phyloP scores from a whole-genome alignment of 2,113 vertebrate species.

The Nansenia antarctica region DNA sequence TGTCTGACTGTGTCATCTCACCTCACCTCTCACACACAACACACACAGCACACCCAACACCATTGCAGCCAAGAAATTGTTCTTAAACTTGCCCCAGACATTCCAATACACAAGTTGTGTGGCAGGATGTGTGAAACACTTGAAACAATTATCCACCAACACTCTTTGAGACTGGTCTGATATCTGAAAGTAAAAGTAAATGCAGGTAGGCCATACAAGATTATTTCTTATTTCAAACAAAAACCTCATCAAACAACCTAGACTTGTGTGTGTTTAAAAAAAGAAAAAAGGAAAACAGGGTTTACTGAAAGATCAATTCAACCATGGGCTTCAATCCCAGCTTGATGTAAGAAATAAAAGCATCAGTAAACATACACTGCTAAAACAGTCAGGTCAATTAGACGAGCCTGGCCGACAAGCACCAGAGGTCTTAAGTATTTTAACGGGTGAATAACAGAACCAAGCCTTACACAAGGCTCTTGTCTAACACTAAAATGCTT shows the following conservation, averaged over 20 bases:
- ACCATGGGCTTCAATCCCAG: slow-evolving; percentile 6
- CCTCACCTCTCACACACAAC: neutral
- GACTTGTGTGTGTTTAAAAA: too few species aligned
- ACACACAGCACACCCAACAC: neutral
- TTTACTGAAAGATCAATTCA: neutral
- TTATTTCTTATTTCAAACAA: neutral
- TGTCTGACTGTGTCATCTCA: slow-evolving; percentile 1
- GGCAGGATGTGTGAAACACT: neutral
- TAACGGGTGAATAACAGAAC: slow-evolving; percentile 19
- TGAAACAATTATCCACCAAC: neutral
- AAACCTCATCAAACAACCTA: too few species aligned
- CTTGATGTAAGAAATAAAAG: slow-evolving; percentile 6
- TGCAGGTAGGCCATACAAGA: neutral
- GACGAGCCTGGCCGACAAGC: slow-evolving; percentile 13
- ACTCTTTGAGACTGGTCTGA: neutral
- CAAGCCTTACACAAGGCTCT: slow-evolving; percentile 12
- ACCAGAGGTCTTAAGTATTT: slow-evolving; percentile 26
- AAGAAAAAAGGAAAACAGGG: neutral
- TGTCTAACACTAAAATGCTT: slow-evolving; percentile 38
- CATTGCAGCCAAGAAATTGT: neutral
- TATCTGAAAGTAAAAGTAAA: neutral
- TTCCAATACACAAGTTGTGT: neutral
- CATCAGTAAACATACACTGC: slow-evolving; percentile 9
- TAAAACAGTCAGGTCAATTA: slow-evolving; percentile 53
- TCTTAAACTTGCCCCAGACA: neutral